phyloP scores from a whole-genome alignment of 2,113 vertebrate species.

The Grammomys dolichurus region DNA sequence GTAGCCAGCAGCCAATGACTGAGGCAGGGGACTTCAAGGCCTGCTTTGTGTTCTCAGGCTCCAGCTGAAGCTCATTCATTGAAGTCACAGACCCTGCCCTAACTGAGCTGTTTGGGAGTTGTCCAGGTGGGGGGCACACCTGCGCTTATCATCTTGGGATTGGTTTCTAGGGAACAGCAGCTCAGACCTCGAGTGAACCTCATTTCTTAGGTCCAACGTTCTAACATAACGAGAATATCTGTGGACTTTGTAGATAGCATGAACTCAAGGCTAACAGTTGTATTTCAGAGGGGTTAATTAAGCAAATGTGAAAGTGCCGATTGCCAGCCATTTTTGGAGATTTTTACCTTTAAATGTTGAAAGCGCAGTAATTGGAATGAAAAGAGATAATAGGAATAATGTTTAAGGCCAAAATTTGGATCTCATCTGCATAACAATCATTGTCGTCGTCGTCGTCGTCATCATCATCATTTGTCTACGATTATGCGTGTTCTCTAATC shows the following conservation, averaged over 20 bases:
- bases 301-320: not conserved
- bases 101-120: not conserved
- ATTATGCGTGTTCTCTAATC: not conserved
- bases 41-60: no score
- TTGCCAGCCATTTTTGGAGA: not conserved
- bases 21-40: not conserved
- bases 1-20: not conserved
- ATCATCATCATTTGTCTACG: not conserved
- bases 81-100: not conserved
- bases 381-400: not conserved
- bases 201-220: not conserved
- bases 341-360: conserved; percentile 12
- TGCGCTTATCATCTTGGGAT: not conserved
- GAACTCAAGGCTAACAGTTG: not conserved
- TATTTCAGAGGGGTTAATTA: conserved; percentile 30
- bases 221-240: not conserved
- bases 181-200: not conserved
- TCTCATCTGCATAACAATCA: not conserved
- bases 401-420: not conserved
- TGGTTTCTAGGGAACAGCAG: not conserved
- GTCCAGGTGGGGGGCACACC: accelerated
- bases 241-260: not conserved
- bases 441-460: not conserved
- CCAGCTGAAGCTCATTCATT: accelerated
- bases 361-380: not conserved